Percentiles rank a stretch among this genome's conserved stretches.
Conservation (phyloP, 2,888 invertebrate species). For the Gnatocerus cornutus region DNA sequence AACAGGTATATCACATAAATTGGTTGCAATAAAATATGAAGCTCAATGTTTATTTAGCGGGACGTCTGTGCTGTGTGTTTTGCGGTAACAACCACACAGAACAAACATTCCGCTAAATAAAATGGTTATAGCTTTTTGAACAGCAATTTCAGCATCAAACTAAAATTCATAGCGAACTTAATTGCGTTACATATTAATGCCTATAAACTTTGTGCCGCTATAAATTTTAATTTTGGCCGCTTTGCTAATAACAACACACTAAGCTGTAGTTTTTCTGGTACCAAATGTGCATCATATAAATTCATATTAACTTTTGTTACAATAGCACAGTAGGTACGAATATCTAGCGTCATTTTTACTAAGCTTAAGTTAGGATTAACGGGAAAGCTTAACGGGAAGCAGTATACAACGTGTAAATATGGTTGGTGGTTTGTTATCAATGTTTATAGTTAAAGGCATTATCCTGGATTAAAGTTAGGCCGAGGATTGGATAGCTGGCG, state of each 20-base stretch:
- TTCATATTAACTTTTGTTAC: conserved; percentile 11
- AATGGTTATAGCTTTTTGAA: conserved; percentile 14
- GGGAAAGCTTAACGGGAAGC: conserved; percentile 16
- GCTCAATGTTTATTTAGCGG: conserved; percentile 10
- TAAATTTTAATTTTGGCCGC: conserved; percentile 24
- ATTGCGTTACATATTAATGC: conserved; percentile 24
- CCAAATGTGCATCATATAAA: conserved; percentile 19
- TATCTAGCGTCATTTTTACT: conserved; percentile 9
- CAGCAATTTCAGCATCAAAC: conserved; percentile 20
- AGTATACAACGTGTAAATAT: conserved; percentile 39
- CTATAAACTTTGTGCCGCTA: conserved; percentile 15
- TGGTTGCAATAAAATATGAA: conserved; percentile 18
- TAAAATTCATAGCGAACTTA: conserved; percentile 23
- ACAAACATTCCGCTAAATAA: conserved; percentile 45
- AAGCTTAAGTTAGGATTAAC: conserved; percentile 16
- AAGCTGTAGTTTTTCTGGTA: conserved; percentile 17
- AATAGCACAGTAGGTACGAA: conserved; percentile 3
- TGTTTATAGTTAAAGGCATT: conserved; percentile 37
- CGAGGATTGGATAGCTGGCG: conserved; percentile 12
- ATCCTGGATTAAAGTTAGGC: conserved; percentile 27
- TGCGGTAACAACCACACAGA: conserved; percentile 15
- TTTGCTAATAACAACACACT: conserved; percentile 14
- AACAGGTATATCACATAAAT: conserved; percentile 3
- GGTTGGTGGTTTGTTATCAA: conserved; percentile 30
- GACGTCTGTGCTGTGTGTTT: conserved; percentile 17